These are phyloP conservation scores for Capreolus pygargus DNA, from an alignment of 2,113 vertebrate species.

Conservation along the genomic window DNA sequence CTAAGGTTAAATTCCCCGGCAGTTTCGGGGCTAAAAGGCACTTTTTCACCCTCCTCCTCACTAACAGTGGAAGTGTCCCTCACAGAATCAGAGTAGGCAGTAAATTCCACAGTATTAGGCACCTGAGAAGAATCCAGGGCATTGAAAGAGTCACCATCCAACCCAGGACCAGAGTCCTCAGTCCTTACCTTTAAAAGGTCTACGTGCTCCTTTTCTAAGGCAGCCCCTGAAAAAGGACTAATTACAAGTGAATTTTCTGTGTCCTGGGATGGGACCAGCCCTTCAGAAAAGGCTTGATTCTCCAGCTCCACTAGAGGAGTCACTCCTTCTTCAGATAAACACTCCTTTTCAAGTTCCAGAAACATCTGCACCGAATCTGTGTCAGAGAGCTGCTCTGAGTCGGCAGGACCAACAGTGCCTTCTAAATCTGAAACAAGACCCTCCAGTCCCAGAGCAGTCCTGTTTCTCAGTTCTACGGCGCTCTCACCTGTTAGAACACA, in stretches of 20 bases:
- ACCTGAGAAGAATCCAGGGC: slow-evolving; percentile 80
- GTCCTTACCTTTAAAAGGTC: slow-evolving; percentile 62
- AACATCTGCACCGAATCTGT: slow-evolving; percentile 95
- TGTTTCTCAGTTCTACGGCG: background rate
- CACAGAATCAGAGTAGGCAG: slow-evolving; percentile 69
- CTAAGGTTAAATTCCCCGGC: background rate
- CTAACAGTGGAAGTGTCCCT: slow-evolving; percentile 71
- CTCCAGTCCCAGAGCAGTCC: slow-evolving; percentile 35
- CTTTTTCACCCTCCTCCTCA: slow-evolving; percentile 70
- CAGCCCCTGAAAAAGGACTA: slow-evolving; percentile 31
- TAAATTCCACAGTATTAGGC: slow-evolving; percentile 71
- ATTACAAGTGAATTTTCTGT: slow-evolving; percentile 51
- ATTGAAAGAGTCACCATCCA: slow-evolving; percentile 74
- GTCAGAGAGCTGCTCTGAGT: slow-evolving; percentile 80
- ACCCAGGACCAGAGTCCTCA: slow-evolving; percentile 71
- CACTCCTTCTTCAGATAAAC: slow-evolving; percentile 83
- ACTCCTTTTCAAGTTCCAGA: slow-evolving; percentile 93
- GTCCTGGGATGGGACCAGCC: slow-evolving; percentile 44
- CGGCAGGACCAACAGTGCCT: background rate
- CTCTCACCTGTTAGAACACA: background rate
- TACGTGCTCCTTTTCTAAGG: slow-evolving; percentile 33
- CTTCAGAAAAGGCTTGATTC: slow-evolving; percentile 61
- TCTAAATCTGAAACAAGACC: slow-evolving; percentile 58
- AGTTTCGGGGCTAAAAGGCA: slow-evolving; percentile 70
- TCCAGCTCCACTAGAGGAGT: slow-evolving; percentile 62